Percentiles rank a stretch among this genome's conserved stretches.
Evolutionary conservation across 2,888 invertebrate species (phyloP).

Genomic region (Callimorpha dominula): DNA sequence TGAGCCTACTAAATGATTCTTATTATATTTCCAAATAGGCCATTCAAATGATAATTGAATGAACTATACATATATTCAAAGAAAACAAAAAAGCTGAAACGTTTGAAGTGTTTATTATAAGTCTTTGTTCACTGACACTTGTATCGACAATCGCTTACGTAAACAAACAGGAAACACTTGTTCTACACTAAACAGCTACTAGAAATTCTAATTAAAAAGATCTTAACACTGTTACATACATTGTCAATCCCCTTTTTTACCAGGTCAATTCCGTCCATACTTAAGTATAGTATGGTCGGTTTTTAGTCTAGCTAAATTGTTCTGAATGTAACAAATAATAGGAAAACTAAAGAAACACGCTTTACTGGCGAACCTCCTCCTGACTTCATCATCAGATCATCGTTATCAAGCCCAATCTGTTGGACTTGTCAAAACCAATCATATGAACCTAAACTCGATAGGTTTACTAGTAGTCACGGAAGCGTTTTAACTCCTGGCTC

Average conservation of each 20-base stretch:
- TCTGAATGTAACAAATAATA: too few species aligned
- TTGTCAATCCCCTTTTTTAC: background rate
- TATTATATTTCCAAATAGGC: too few species aligned
- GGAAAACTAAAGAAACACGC: too few species aligned
- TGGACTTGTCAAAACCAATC: too few species aligned
- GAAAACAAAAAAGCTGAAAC: slow-evolving; percentile 57
- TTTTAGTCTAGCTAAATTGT: background rate
- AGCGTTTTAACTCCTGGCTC: too few species aligned
- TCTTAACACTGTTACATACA: slow-evolving; percentile 12
- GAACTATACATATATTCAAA: slow-evolving; percentile 28
- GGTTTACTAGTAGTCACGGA: too few species aligned
- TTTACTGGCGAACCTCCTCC: too few species aligned
- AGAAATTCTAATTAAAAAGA: slow-evolving; percentile 38
- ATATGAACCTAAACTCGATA: too few species aligned
- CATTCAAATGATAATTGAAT: slow-evolving; percentile 37
- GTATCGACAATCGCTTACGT: slow-evolving; percentile 48
- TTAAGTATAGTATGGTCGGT: background rate
- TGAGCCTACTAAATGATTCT: too few species aligned
- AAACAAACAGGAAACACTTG: slow-evolving; percentile 59
- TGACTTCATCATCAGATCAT: too few species aligned
- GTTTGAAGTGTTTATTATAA: slow-evolving; percentile 52
- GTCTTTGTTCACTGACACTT: slow-evolving; percentile 58
- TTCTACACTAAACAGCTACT: slow-evolving; percentile 38
- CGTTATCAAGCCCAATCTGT: too few species aligned
- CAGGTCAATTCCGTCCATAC: background rate